phyloP scores from a whole-genome alignment of 2,113 vertebrate species.

The Thermophis baileyi region DNA sequence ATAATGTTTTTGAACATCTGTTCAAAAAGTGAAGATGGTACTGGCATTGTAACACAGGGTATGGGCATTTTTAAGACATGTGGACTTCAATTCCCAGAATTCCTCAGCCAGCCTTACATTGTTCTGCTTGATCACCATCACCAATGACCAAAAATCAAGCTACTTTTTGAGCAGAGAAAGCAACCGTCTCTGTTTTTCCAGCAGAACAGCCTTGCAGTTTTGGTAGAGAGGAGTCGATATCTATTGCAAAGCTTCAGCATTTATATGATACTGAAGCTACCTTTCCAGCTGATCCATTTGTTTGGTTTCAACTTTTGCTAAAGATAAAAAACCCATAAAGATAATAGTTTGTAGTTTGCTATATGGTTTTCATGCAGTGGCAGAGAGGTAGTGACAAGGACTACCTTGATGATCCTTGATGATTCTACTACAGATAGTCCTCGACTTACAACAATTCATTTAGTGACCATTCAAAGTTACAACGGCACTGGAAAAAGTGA shows the following conservation, averaged over 20 bases:
- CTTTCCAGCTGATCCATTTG: not conserved
- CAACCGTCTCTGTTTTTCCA: not conserved
- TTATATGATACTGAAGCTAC: not conserved
- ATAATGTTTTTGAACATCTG: not conserved
- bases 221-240: not conserved
- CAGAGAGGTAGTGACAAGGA: not conserved
- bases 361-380: not conserved
- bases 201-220: not conserved
- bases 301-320: not conserved
- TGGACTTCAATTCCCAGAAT: not conserved
- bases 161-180: not conserved
- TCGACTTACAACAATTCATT: no score
- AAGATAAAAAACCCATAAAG: not conserved
- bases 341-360: not conserved
- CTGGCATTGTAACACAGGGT: not conserved
- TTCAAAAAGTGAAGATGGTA: not conserved
- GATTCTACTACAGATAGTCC: not conserved
- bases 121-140: not conserved
- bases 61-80: no score
- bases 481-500: no score
- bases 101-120: not conserved
- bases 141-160: not conserved
- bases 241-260: not conserved
- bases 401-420: no score
- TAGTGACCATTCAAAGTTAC: no score